Percentiles rank a stretch among this genome's conserved stretches.
These are phyloP conservation scores for Drosophila atripex DNA, from an alignment of 2,888 invertebrate genomes.

Conservation along the genomic window DNA sequence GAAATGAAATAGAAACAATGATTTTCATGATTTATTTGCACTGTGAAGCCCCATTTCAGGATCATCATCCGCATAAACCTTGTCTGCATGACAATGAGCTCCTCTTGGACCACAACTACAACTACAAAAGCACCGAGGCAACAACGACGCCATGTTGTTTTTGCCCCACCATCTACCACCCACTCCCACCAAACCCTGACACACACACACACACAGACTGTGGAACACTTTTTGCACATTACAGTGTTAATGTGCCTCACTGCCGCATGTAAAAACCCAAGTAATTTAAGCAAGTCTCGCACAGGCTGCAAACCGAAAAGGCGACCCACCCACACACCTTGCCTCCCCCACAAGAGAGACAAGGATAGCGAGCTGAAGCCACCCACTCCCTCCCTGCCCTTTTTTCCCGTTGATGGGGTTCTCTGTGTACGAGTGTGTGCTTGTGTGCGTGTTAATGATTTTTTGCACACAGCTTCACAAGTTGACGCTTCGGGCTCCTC, in stretches of 20 bases:
- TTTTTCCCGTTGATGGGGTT: not conserved
- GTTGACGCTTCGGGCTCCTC: conserved; percentile 69
- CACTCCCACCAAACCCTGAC: conserved; percentile 36
- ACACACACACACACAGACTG: conserved; percentile 50
- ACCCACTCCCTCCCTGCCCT: conserved; percentile 10
- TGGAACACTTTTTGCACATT: conserved; percentile 81
- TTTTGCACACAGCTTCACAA: conserved; percentile 81
- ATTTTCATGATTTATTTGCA: too few relatives aligned
- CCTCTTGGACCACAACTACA: conserved; percentile 51
- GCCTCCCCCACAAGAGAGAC: conserved; percentile 15
- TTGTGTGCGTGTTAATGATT: conserved; percentile 81
- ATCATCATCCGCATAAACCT: conserved; percentile 26
- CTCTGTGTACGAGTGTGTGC: conserved; percentile 29
- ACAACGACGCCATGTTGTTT: conserved; percentile 79
- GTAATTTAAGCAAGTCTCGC: conserved; percentile 69
- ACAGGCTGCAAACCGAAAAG: conserved; percentile 32
- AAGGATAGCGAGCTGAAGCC: conserved; percentile 10
- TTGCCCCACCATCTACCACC: conserved; percentile 26
- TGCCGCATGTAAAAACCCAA: conserved; percentile 81
- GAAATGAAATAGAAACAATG: too few relatives aligned
- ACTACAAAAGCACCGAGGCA: conserved; percentile 18
- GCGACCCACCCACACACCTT: conserved; percentile 15
- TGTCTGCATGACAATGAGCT: conserved; percentile 71
- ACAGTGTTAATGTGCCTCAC: conserved; percentile 83
- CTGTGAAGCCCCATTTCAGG: not conserved